Evolutionary conservation across 1,140 invertebrate genomes (phyloP).

Genomic region (Chelonus insularis): DNA sequence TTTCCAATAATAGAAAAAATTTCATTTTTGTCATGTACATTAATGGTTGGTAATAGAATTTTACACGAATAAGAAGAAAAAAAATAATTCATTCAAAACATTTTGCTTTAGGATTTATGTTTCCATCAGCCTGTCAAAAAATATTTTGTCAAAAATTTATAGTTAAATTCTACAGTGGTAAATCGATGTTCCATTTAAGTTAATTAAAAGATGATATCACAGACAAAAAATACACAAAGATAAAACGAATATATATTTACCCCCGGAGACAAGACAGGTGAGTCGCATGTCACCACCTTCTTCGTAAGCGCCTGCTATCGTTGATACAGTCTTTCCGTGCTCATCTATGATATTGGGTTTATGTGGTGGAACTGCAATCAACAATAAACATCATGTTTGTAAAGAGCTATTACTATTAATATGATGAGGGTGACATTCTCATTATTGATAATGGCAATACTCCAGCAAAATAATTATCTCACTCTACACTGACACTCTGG

Average conservation of each 20-base stretch:
- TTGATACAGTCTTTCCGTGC: constrained; percentile 69
- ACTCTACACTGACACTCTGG: neutral
- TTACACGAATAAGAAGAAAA: too few species aligned
- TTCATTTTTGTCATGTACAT: too few species aligned
- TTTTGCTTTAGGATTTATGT: too few species aligned
- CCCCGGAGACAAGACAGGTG: constrained; percentile 81
- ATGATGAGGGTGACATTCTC: neutral
- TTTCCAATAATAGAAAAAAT: too few species aligned
- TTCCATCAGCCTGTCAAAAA: too few species aligned
- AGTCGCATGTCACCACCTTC: constrained; percentile 81
- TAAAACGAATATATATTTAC: constrained; percentile 63
- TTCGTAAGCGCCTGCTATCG: constrained; percentile 79
- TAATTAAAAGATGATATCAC: constrained; percentile 19
- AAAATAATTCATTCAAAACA: too few species aligned
- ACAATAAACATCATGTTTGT: constrained; percentile 16
- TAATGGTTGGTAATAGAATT: too few species aligned
- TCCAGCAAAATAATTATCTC: neutral
- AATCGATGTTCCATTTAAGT: constrained; percentile 4
- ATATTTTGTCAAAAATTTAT: neutral
- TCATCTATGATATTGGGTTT: constrained; percentile 82
- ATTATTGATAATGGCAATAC: neutral
- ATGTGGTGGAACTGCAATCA: constrained; percentile 77
- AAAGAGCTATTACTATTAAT: neutral
- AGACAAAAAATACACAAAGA: neutral
- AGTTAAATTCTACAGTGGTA: neutral